These are phyloP conservation scores for Lepidochitona cinerea DNA, from an alignment of 2,888 invertebrate species.

Conservation along the genomic window DNA sequence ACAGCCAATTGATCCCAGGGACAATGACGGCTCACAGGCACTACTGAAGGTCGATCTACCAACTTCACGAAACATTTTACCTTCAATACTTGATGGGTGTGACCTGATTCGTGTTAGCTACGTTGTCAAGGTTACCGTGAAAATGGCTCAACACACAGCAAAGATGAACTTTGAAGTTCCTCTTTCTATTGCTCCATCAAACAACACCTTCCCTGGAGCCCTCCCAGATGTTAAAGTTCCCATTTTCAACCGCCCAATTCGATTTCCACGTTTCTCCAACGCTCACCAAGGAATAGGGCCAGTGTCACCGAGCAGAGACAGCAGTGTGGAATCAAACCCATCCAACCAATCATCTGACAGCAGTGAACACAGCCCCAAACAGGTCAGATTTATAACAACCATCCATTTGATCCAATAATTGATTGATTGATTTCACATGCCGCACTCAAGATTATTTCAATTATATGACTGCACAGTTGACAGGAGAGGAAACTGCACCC, in stretches of 20 bases:
- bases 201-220: slow-evolving; percentile 39
- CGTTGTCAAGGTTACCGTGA: slow-evolving; percentile 43
- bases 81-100: slow-evolving; percentile 50
- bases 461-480: no score
- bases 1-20: neutral
- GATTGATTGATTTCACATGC: no score
- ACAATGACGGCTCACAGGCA: neutral
- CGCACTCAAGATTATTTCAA: no score
- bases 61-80: slow-evolving; percentile 48
- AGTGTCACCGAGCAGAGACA: neutral
- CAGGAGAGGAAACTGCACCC: no score
- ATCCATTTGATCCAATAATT: no score
- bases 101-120: slow-evolving; percentile 49
- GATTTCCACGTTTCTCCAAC: slow-evolving; percentile 56
- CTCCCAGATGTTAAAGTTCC: slow-evolving; percentile 42
- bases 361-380: neutral
- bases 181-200: slow-evolving; percentile 50
- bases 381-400: no score
- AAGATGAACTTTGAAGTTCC: slow-evolving; percentile 53
- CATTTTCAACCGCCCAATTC: slow-evolving; percentile 50
- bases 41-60: slow-evolving; percentile 41
- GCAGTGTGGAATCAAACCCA: neutral
- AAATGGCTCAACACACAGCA: slow-evolving; percentile 51
- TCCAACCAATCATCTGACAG: neutral
- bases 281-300: neutral